phyloP scores from a whole-genome alignment of 1,140 invertebrate species.

The Hypsibius dujardini region DNA sequence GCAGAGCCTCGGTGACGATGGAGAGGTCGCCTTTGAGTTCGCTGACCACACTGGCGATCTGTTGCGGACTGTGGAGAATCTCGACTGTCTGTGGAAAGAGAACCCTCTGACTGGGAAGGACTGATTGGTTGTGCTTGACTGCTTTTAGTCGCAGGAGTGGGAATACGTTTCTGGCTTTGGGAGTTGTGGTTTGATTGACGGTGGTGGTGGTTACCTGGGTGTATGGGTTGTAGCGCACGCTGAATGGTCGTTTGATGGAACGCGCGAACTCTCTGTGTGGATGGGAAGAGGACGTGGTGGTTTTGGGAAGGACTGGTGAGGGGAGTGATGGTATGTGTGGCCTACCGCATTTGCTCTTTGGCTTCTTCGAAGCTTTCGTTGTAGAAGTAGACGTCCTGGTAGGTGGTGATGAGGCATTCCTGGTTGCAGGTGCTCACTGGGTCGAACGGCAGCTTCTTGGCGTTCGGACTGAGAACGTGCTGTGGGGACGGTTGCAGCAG shows the following conservation, averaged over 20 bases:
- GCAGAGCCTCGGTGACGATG: slow-evolving; percentile 79
- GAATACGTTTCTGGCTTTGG: no score
- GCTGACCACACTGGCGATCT: slow-evolving; percentile 82
- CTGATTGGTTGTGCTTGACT: no score
- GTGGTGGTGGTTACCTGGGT: no score
- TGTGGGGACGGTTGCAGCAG: slow-evolving; percentile 24
- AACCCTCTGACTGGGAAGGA: no score
- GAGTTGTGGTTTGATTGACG: no score
- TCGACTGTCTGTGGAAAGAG: slow-evolving; percentile 94
- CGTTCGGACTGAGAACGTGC: slow-evolving; percentile 36
- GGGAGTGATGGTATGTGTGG: no score
- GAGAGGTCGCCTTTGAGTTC: slow-evolving; percentile 83
- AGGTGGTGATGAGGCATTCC: slow-evolving; percentile 92
- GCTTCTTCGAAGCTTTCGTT: slow-evolving; percentile 95
- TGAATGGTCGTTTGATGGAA: slow-evolving; percentile 83
- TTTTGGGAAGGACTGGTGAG: slow-evolving; percentile 16
- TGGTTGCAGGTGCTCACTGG: slow-evolving; percentile 72
- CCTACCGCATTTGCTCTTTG: slow-evolving; percentile 91
- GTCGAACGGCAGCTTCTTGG: slow-evolving; percentile 58
- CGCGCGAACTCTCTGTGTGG: slow-evolving; percentile 66
- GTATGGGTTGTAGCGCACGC: slow-evolving; percentile 91
- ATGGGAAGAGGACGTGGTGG: no score
- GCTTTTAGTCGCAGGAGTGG: no score
- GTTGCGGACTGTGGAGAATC: slow-evolving; percentile 81
- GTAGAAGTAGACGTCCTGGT: slow-evolving; percentile 91